phyloP scores from a whole-genome alignment of 2,797 vertebrate species.

The Coendou prehensilis region DNA sequence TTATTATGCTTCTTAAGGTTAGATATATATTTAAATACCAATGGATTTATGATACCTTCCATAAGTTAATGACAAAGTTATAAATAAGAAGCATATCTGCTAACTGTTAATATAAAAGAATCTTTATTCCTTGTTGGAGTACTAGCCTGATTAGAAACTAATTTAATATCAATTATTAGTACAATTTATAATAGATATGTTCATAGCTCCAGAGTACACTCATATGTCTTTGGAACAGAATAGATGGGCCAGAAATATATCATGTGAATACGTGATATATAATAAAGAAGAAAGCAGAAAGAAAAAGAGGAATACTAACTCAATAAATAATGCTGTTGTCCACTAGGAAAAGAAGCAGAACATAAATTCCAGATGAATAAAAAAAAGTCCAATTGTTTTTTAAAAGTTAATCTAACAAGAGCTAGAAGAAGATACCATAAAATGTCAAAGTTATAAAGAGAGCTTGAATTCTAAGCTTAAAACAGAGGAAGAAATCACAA shows the following conservation, averaged over 20 bases:
- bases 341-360: neutral
- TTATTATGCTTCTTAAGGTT: constrained; percentile 41
- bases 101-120: constrained; percentile 26
- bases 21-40: neutral
- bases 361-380: neutral
- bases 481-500: constrained; percentile 27
- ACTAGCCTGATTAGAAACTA: neutral
- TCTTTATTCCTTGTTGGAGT: constrained; percentile 19
- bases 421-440: constrained; percentile 31
- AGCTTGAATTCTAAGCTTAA: neutral
- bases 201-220: neutral
- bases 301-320: neutral
- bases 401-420: constrained; percentile 41
- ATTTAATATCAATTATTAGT: constrained; percentile 30
- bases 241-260: neutral
- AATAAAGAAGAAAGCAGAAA: neutral
- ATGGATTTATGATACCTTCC: neutral
- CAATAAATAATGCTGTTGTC: neutral
- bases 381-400: neutral
- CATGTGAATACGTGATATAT: neutral
- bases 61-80: constrained; percentile 53
- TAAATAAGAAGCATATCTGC: constrained; percentile 14
- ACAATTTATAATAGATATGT: constrained; percentile 1
- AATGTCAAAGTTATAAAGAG: neutral
- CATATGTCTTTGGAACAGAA: neutral